A percentile compares a stretch with the other conserved stretches of the same genome.
phyloP scores from a whole-genome alignment of 2,888 invertebrate species.

The Timema cristinae region DNA sequence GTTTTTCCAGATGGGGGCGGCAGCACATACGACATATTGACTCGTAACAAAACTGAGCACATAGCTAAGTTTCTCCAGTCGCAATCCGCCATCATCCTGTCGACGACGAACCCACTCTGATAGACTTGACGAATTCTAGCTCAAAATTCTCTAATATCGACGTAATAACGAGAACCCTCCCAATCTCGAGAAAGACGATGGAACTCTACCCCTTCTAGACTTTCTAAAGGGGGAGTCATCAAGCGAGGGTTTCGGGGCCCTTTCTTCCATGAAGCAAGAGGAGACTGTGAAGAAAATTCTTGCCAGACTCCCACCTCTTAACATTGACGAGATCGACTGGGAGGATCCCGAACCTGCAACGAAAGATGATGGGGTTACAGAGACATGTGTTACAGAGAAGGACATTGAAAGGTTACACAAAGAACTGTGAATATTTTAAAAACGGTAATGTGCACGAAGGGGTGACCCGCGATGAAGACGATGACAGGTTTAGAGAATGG shows the following conservation, averaged over 20 bases:
- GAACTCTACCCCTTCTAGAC: conserved; percentile 12
- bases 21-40: conserved; percentile 36
- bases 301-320: conserved; percentile 59
- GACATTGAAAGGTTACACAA: conserved; percentile 46
- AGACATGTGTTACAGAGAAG: conserved; percentile 42
- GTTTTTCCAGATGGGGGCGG: conserved; percentile 26
- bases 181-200: conserved; percentile 5
- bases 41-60: conserved; percentile 44
- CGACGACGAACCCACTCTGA: conserved; percentile 16
- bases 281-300: conserved; percentile 55
- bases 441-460: conserved; percentile 52
- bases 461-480: conserved; percentile 38
- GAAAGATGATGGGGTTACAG: conserved; percentile 41
- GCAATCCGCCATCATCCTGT: conserved; percentile 30
- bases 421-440: conserved; percentile 48
- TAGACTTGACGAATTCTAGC: background rate
- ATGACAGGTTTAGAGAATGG: conserved; percentile 75
- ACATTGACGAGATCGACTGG: conserved; percentile 54
- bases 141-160: background rate
- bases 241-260: background rate
- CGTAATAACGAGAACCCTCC: background rate
- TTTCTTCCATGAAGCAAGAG: conserved; percentile 19
- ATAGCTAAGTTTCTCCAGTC: conserved; percentile 43
- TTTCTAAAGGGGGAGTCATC: background rate
- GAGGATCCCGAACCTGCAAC: conserved; percentile 38